A percentile compares a stretch with the other conserved stretches of the same genome.
These are phyloP conservation scores for Bubo scandiacus DNA, from an alignment of 2,113 vertebrate species.

Conservation along the genomic window DNA sequence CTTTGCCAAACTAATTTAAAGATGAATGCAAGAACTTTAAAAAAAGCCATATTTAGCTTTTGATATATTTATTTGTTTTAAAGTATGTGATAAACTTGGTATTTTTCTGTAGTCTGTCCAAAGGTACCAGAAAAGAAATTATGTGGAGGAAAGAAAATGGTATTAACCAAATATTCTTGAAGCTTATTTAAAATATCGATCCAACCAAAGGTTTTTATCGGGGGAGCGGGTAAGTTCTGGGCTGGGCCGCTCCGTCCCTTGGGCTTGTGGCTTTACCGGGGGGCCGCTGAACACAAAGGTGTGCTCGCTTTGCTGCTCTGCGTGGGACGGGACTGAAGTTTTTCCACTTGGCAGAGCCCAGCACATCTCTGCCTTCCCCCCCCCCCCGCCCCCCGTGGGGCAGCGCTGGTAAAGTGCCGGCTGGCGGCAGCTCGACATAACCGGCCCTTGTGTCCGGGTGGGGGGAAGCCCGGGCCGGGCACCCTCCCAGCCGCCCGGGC, in stretches of 20 bases:
- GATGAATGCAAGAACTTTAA: background rate
- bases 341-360: rapidly evolving
- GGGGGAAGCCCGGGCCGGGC: background rate
- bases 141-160: slow-evolving; percentile 59
- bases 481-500: background rate
- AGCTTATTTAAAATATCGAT: slow-evolving; percentile 71
- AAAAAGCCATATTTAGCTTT: slow-evolving; percentile 32
- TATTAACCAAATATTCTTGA: slow-evolving; percentile 68
- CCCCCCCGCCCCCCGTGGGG: background rate
- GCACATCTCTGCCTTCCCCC: background rate
- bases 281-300: background rate
- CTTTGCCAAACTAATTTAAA: slow-evolving; percentile 32
- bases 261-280: background rate
- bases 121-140: slow-evolving; percentile 51
- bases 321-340: background rate
- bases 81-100: slow-evolving; percentile 40
- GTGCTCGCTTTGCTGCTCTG: rapidly evolving
- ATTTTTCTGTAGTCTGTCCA: slow-evolving; percentile 64
- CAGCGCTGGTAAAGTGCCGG: background rate
- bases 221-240: background rate
- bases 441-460: background rate
- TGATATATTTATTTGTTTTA: slow-evolving; percentile 68
- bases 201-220: slow-evolving; percentile 81
- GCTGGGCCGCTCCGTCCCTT: background rate
- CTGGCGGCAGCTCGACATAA: background rate